phyloP scores from a whole-genome alignment of 1,140 invertebrate genomes.

The Lineus longissimus region DNA sequence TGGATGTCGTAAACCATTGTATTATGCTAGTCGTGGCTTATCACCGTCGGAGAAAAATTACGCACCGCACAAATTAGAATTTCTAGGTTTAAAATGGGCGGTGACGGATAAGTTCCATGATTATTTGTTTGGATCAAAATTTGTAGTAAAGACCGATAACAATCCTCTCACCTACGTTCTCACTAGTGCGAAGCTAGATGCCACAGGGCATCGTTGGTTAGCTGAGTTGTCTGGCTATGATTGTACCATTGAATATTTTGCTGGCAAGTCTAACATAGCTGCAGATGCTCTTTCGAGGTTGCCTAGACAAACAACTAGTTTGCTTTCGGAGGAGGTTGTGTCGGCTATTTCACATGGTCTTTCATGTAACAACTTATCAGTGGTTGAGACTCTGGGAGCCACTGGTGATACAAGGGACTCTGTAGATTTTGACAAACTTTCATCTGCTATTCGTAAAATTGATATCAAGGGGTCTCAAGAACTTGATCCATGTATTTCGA shows the following conservation, averaged over 20 bases:
- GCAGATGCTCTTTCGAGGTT: too few species aligned
- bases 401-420: too few species aligned
- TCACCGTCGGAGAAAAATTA: conserved; percentile 21
- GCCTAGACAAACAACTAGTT: too few species aligned
- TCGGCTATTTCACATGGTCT: conserved; percentile 11
- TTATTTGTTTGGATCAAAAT: conserved; percentile 24
- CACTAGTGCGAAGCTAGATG: too few species aligned
- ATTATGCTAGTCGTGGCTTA: conserved; percentile 16
- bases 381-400: background rate
- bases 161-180: too few species aligned
- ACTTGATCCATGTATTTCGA: too few species aligned
- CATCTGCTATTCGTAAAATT: background rate
- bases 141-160: too few species aligned
- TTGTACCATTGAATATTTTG: too few species aligned
- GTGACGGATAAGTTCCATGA: conserved; percentile 20
- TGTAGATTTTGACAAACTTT: conserved; percentile 2
- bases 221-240: too few species aligned
- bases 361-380: conserved; percentile 6
- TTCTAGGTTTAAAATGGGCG: conserved; percentile 19
- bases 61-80: conserved; percentile 16
- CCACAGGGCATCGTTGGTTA: too few species aligned
- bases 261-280: too few species aligned
- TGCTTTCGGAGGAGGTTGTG: too few species aligned
- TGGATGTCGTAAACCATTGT: conserved; percentile 23
- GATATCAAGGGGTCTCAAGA: background rate